phyloP scores from a whole-genome alignment of 2,888 invertebrate species.

The Branchipolynoe longqiensis region DNA sequence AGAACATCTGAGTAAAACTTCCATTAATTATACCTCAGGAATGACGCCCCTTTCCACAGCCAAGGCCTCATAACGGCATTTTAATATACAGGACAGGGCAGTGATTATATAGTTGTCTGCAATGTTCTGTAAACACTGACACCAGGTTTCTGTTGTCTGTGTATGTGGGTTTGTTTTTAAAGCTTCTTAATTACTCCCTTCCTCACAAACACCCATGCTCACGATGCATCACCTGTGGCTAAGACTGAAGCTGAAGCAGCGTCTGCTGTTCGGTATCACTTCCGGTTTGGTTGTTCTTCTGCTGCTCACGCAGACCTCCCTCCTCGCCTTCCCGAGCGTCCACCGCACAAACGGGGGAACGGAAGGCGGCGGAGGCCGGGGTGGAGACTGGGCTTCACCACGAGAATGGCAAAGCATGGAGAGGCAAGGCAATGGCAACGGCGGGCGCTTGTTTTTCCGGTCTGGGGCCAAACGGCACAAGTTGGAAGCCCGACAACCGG shows the following conservation, averaged over 20 bases:
- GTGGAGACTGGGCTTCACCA: not conserved
- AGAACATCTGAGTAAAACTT: too few species aligned
- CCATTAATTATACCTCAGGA: too few species aligned
- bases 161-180: too few species aligned
- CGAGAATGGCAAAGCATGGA: not conserved
- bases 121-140: too few species aligned
- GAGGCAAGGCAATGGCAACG: not conserved
- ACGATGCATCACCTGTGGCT: constrained; percentile 37
- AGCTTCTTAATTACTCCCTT: not conserved
- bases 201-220: not conserved
- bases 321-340: not conserved
- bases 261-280: not conserved
- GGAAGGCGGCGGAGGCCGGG: too few species aligned
- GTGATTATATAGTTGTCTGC: too few species aligned
- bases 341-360: too few species aligned
- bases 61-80: too few species aligned
- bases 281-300: not conserved
- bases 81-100: too few species aligned
- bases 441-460: not conserved
- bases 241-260: constrained; percentile 36
- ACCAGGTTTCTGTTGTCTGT: too few species aligned
- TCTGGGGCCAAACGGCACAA: not conserved
- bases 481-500: not conserved
- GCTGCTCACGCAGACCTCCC: constrained; percentile 16
- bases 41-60: too few species aligned